These are phyloP conservation scores for Camptogramma bilineatum DNA, from an alignment of 2,888 invertebrate species.

Conservation along the genomic window DNA sequence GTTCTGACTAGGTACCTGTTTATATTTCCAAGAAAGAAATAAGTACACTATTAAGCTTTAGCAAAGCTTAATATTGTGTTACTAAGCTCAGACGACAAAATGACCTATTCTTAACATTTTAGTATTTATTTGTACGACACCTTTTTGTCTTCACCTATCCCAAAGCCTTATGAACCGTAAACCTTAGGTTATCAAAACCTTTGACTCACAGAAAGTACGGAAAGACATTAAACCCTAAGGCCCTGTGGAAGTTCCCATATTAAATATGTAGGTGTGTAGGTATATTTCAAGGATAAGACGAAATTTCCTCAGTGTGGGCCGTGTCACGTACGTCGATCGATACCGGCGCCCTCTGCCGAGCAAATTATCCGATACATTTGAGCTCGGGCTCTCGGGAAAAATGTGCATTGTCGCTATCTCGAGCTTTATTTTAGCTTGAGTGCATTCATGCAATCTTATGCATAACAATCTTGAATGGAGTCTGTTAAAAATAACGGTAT, in stretches of 20 bases:
- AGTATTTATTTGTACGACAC: not conserved
- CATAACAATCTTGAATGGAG: not conserved
- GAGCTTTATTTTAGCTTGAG: not conserved
- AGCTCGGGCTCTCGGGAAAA: constrained; percentile 12
- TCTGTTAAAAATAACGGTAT: not conserved
- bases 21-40: no score
- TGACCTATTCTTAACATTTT: not conserved
- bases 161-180: constrained; percentile 9
- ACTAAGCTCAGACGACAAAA: not conserved
- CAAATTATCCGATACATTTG: constrained; percentile 32
- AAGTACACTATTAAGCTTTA: no score
- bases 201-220: constrained; percentile 16
- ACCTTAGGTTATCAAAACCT: constrained; percentile 14
- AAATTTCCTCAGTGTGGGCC: constrained; percentile 27
- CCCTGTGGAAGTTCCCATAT: constrained; percentile 16
- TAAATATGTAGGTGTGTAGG: constrained; percentile 28
- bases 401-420: constrained; percentile 4
- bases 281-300: constrained; percentile 35
- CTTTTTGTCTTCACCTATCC: not conserved
- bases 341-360: constrained; percentile 26
- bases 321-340: constrained; percentile 40
- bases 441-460: not conserved
- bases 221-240: constrained; percentile 24
- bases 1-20: no score
- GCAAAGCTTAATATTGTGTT: not conserved